Evolutionary conservation across 2,113 vertebrate genomes (phyloP), one percentile per base, ranked within the genome.

Genomic region (Empidonax alnorum): DNA sequence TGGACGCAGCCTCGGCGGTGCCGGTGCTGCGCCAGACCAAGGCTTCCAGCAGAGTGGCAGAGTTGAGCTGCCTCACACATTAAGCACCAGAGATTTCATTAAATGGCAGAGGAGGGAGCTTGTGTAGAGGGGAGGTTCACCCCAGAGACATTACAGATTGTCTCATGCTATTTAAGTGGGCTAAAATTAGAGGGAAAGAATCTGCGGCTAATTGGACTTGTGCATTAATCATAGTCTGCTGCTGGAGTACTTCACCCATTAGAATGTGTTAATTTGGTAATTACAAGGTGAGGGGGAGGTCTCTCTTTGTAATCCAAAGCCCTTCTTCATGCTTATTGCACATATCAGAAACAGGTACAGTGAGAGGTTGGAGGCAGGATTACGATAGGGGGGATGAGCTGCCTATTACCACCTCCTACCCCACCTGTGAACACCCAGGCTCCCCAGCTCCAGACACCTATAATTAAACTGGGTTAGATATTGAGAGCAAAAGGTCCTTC

Each of bases 201-300:
- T 93, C 85, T 42, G 86, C 62, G 39, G 97, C 97, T 97, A 96
- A 97, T 97, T 95, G 97, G 94, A 94, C 97, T 90, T 59, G 67
- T 67, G 84, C 97, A 94, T 97, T 97, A 97, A 97, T 98, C 97
- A 95, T 96, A 73, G 97, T 88, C 59, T 87, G 94, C 96, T 94
- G 96, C 91, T 87, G 62, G 92, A 97, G 97, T 88, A 91, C 96
- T 96, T 97, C 86, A 96, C 94, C 97, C 91, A 89, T 92, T 93
- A 96, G 96, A 97, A 96, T 94, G 97, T 98, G 97, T 97, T 98
- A 97, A 98, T 98, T 98, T 95, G 96, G 97, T 98, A 98, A 98
- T 98, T 97, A 97, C 97, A 68, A 96, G 96, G 96, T 93, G 96
- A 88, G 89, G 93, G 93, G 97, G 62, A 92, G 87, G 89, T 94